A percentile compares a stretch with the other conserved stretches of the same genome.
Conservation (phyloP, 2,113 vertebrate species). For the Tauraco erythrolophus region DNA sequence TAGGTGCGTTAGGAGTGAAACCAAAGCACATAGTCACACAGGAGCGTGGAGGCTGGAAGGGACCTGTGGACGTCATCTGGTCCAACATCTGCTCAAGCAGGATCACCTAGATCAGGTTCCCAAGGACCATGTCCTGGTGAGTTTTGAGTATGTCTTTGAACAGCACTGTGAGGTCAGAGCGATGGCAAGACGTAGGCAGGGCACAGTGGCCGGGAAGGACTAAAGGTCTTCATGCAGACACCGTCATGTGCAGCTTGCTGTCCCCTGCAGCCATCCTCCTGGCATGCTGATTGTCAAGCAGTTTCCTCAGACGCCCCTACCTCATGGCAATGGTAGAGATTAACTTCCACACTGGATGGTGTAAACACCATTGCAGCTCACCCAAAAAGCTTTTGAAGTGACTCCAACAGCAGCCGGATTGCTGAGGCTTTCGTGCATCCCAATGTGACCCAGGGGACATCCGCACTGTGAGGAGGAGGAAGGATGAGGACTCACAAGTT, state of each 20-base stretch:
- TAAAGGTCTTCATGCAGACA: not conserved
- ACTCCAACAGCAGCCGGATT: not conserved
- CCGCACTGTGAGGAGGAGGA: not conserved
- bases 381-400: not conserved
- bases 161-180: not conserved
- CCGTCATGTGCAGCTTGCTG: not conserved
- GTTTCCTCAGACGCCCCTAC: not conserved
- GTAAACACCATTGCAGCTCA: not conserved
- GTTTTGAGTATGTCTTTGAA: not conserved
- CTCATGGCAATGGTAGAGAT: not conserved
- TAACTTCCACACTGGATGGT: accelerated
- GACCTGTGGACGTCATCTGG: too few species aligned
- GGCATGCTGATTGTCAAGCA: too few species aligned
- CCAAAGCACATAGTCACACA: not conserved
- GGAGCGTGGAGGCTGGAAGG: not conserved
- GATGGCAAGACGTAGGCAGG: not conserved
- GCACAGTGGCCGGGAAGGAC: not conserved
- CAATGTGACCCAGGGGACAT: not conserved
- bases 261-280: not conserved
- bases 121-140: not conserved
- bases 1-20: not conserved
- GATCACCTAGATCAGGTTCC: not conserved
- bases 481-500: not conserved
- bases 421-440: not conserved
- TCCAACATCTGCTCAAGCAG: not conserved